phyloP scores from a whole-genome alignment of 2,113 vertebrate species.

The Narcine bancroftii region DNA sequence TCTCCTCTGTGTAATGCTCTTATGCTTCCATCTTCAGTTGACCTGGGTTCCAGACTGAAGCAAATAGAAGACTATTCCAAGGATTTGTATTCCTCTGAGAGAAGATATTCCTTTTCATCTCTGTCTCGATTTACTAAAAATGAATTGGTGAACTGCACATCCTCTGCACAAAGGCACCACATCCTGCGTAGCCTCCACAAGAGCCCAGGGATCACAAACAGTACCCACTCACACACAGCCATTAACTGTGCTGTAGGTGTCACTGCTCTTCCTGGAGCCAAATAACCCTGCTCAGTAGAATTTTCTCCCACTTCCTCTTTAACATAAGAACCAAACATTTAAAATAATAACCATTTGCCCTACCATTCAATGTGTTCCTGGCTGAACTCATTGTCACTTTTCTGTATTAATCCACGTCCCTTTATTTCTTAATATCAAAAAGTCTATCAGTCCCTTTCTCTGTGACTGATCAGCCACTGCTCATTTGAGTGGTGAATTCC shows the following conservation, averaged over 20 bases:
- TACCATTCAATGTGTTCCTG: too few relatives aligned
- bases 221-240: not conserved
- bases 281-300: not conserved
- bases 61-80: not conserved
- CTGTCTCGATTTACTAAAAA: not conserved
- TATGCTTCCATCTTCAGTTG: not conserved
- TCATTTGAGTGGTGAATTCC: too few relatives aligned
- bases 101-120: too few relatives aligned
- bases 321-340: not conserved
- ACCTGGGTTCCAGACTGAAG: not conserved
- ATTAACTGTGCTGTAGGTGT: not conserved
- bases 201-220: not conserved
- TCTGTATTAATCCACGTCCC: too few relatives aligned
- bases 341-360: too few relatives aligned
- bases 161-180: not conserved
- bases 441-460: too few relatives aligned
- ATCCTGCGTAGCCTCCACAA: not conserved
- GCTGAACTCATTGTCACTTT: too few relatives aligned
- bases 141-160: not conserved
- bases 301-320: not conserved
- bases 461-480: too few relatives aligned
- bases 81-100: too few relatives aligned
- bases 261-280: not conserved
- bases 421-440: too few relatives aligned
- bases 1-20: too few relatives aligned